Evolutionary conservation across 2,888 invertebrate genomes (phyloP), one percentile per base, ranked within the genome.

Genomic region (Latrodectus elegans): DNA sequence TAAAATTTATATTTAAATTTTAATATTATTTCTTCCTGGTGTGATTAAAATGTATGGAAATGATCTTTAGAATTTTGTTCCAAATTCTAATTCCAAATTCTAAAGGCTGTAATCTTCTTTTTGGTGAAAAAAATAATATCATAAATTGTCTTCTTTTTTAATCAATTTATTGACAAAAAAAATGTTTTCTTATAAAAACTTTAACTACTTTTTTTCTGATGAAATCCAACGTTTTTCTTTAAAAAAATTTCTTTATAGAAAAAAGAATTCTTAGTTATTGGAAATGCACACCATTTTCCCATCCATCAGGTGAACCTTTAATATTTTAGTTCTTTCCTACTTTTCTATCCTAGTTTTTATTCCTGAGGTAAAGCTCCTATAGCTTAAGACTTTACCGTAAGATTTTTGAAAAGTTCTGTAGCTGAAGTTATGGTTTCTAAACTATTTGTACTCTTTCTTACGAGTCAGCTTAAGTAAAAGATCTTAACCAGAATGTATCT

Each of bases 291-390:
- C 60, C 8, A 15, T 38, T 38, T n/a, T 60, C 6, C 11, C 14
- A 60, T 60, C 60, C 60, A 60, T 60, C 60, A 60, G n/a, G n/a
- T 15, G n/a, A 60, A n/a, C n/a, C n/a, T 60, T n/a, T 60, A 60
- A 60, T 38, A 60, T 60, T 60, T n/a, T 60, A 15, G 14, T 60
- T 60, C n/a, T 60, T 60, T 60, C 12, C 11, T 60, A n/a, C n/a
- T 60, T 60, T 60, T 15, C 60, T 60, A 60, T n/a, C 38, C 60
- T 60, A 15, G 12, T 60, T 60, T 60, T 60, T 12, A 60, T n/a
- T 60, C n/a, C n/a, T 15, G 60, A 4, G 60, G n/a, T 15, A n/a
- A 60, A 60, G 4, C 12, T 60, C 12, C 10, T 60, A 60, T 15
- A 11, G 4, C 14, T 60, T 60, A 60, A 60, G 60, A 38, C 60